Conservation (phyloP, 2,797 vertebrate species). For the Anguilla marmorata region DNA sequence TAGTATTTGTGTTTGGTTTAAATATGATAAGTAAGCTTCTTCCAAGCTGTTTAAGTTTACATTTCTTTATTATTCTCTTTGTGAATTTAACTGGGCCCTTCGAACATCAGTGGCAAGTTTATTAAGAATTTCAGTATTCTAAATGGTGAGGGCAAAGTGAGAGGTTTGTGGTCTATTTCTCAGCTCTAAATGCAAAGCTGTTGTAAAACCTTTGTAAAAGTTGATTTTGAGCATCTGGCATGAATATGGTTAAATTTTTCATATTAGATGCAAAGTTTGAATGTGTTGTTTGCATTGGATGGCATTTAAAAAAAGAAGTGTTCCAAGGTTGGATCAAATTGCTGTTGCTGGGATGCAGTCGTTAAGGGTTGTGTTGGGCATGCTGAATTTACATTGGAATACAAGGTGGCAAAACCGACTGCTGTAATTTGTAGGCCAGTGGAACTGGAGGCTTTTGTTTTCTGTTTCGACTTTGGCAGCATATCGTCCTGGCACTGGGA, state of each 20-base stretch:
- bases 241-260: background rate
- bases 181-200: background rate
- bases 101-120: background rate
- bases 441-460: background rate
- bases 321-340: background rate
- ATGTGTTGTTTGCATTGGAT: constrained; percentile 8
- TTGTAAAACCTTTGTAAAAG: background rate
- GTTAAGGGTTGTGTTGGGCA: constrained; percentile 1
- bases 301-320: background rate
- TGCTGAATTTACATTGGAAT: constrained; percentile 16
- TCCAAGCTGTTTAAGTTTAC: background rate
- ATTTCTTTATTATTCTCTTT: background rate
- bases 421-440: background rate
- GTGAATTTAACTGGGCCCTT: background rate
- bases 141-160: background rate
- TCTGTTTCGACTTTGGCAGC: constrained; percentile 3
- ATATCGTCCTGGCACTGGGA: background rate
- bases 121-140: background rate
- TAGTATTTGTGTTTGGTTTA: background rate
- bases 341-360: constrained; percentile 10
- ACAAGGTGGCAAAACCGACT: background rate
- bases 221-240: background rate
- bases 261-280: background rate
- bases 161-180: background rate
- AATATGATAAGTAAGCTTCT: background rate